Percentiles rank a stretch among this genome's conserved stretches.
Evolutionary conservation across 2,888 invertebrate species (phyloP).

Genomic region (Drosophila imparisetae): DNA sequence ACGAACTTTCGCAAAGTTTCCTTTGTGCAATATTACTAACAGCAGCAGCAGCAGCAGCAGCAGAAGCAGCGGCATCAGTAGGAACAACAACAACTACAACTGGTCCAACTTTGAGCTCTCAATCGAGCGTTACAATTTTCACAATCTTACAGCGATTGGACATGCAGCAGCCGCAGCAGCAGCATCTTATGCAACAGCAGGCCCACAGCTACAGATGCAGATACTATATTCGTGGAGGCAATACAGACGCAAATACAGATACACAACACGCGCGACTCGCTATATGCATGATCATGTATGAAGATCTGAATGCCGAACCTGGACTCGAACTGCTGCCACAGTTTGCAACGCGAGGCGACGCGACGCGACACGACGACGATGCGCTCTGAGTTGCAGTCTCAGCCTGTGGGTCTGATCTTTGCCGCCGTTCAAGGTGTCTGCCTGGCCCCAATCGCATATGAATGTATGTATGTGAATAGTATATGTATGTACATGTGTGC

Average conservation of each 20-base stretch:
- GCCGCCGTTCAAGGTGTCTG: conserved; percentile 79
- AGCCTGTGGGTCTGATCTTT: conserved; percentile 75
- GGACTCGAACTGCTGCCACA: conserved; percentile 48
- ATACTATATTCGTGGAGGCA: conserved; percentile 42
- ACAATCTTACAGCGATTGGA: conserved; percentile 78
- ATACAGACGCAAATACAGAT: conserved; percentile 37
- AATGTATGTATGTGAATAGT: conserved; percentile 7
- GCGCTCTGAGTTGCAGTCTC: conserved; percentile 46
- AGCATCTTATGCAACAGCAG: conserved; percentile 57
- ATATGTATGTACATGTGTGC: conserved; percentile 39
- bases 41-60: conserved; percentile 46
- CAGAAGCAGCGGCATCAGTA: conserved; percentile 18
- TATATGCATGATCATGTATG: conserved; percentile 72
- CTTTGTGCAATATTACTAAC: conserved; percentile 80
- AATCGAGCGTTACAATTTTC: conserved; percentile 81
- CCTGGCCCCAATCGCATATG: conserved; percentile 44
- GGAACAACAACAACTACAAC: conserved; percentile 26
- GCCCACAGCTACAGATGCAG: conserved; percentile 66
- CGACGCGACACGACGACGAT: conserved; percentile 21
- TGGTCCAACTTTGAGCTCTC: conserved; percentile 73
- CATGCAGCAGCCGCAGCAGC: conserved; percentile 65
- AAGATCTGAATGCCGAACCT: conserved; percentile 72
- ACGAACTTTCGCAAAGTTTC: conserved; percentile 77
- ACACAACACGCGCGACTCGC: conserved; percentile 48
- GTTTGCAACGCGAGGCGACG: conserved; percentile 57